Conservation (phyloP, 2,113 vertebrate species). For the Acinonyx jubatus region DNA sequence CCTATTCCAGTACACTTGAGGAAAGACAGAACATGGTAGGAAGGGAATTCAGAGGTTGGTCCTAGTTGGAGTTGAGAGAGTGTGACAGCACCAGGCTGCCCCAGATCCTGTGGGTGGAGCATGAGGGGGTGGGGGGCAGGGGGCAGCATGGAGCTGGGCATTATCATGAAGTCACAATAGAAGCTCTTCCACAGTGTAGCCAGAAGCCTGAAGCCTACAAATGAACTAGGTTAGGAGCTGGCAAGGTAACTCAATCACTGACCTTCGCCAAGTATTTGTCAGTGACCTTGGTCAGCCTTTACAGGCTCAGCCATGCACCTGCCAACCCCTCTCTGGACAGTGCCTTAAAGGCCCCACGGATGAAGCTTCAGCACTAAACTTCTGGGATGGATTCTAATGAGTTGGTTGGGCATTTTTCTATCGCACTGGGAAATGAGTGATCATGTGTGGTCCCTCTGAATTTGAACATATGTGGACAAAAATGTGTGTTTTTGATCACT, state of each 20-base stretch:
- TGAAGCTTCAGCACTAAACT: neutral
- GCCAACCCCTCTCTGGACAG: neutral
- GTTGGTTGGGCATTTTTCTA: neutral
- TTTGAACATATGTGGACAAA: neutral
- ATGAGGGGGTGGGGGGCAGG: neutral
- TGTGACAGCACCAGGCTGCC: neutral
- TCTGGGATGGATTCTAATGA: neutral
- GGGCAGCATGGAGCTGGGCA: neutral
- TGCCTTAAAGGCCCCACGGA: neutral
- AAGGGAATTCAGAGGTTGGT: neutral
- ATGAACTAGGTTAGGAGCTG: slow-evolving; percentile 1
- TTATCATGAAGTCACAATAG: neutral
- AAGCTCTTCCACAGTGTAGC: neutral
- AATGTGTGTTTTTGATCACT: neutral
- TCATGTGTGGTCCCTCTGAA: neutral
- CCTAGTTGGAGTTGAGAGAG: neutral
- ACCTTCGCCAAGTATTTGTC: neutral
- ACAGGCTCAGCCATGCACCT: neutral
- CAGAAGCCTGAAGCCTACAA: neutral
- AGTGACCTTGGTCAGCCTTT: neutral
- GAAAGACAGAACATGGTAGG: neutral
- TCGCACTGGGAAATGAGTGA: neutral
- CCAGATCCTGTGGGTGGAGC: neutral
- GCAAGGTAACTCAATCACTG: neutral
- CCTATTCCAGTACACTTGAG: neutral